Base-by-base conservation (phyloP, 2,797 vertebrate species). In the Alauda arvensis region DNA sequence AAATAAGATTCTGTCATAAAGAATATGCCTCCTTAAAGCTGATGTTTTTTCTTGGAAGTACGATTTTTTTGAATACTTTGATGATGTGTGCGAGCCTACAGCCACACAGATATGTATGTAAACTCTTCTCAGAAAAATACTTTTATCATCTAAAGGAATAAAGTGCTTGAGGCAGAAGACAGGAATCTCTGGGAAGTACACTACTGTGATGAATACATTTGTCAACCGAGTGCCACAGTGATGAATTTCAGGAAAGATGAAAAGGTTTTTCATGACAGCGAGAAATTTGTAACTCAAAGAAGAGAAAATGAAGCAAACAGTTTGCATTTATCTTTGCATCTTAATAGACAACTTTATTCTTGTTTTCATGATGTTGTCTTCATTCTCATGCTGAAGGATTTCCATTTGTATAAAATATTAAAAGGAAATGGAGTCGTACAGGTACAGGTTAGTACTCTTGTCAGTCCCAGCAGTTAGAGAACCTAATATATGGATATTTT, bases 251-350 rank as follows among this genome's bases (percentile, higher is more conserved):
- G 31, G 57, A 80, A 94, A 96, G 94, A 96, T 95, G 80, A 95
- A 95, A 95, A 94, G 93, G 77, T 89, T 86, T 87, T 89, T 87
- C 49, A 43, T 92, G 93, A 92, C 90, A 91, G 90, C 88, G 69
- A 94, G 84, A 87, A 88, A 94, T 91, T 92, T 91, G 90, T 92
- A 92, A 89, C 92, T 91, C 92, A 92, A 94, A 95, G 86, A 90
- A 85, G n/a, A 77, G 67, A 93, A 91, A 93, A 92, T 51, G 90
- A 94, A 93, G 66, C 94, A 94, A 95, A 93, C 68, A 77, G 85
- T 88, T 93, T 89, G 60, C 89, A 91, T 92, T 95, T 93, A 78
- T 94, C 76, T 93, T 91, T 89, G 85, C 83, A 88, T 93, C 90
- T 89, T 90, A 87, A 91, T 60, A 91, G 95, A 93, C 95, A 95